Conservation (phyloP, 1,140 invertebrate species). For the Drosophila bipectinata region DNA sequence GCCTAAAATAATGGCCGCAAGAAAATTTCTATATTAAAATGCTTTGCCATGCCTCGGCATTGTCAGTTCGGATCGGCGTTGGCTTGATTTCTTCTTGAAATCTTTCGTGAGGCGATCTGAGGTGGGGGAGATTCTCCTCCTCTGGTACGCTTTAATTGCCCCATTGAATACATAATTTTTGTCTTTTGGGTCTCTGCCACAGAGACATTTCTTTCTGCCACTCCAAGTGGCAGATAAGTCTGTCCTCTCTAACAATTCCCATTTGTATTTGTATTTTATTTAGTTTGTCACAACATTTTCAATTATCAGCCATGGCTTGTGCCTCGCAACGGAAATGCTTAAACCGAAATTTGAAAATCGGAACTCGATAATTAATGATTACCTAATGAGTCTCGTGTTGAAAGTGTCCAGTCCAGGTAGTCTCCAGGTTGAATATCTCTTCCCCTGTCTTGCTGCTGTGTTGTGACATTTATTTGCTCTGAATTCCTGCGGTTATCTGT, state of each 20-base stretch:
- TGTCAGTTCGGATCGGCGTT: constrained; percentile 19
- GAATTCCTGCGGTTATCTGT: constrained; percentile 31
- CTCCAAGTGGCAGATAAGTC: constrained; percentile 25
- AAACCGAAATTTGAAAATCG: constrained; percentile 5
- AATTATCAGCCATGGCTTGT: constrained; percentile 13
- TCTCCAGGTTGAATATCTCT: background rate
- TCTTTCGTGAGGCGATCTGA: constrained; percentile 23
- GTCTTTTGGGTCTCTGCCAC: background rate
- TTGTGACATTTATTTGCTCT: constrained; percentile 42
- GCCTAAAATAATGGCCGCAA: constrained; percentile 76
- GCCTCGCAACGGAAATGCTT: constrained; percentile 9
- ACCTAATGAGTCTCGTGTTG: background rate
- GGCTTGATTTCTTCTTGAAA: constrained; percentile 53
- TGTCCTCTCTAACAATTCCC: too few species aligned
- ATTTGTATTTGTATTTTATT: constrained; percentile 1
- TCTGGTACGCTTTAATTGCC: constrained; percentile 42
- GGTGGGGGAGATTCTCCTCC: constrained; percentile 33
- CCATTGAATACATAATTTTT: constrained; percentile 51
- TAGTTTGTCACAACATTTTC: constrained; percentile 1
- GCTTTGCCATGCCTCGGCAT: constrained; percentile 72
- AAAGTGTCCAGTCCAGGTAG: background rate
- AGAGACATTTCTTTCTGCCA: constrained; percentile 9
- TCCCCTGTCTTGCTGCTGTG: background rate
- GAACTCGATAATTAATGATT: background rate
- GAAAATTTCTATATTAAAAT: constrained; percentile 83